Percentiles rank a stretch among this genome's conserved stretches.
Evolutionary conservation across 53 echinoderm and acorn worm genomes (phyloP).

Genomic region (Crossaster papposus): DNA sequence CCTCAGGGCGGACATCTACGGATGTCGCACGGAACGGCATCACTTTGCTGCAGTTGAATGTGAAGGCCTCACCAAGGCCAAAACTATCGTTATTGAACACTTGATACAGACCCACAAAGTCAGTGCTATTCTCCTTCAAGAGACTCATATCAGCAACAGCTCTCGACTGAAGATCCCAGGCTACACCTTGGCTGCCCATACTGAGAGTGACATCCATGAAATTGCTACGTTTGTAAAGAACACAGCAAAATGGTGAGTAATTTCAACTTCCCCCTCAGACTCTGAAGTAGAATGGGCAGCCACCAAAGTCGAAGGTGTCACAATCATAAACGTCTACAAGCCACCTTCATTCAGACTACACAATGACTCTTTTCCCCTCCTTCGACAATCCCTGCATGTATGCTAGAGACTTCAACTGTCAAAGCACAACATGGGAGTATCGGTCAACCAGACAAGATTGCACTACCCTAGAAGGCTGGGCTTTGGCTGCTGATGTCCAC

Average conservation of each 20-base stretch:
- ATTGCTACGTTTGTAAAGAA: conserved; percentile 43
- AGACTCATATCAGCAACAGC: too few relatives aligned
- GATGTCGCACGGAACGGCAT: too few relatives aligned
- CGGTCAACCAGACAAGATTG: conserved; percentile 34
- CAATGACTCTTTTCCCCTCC: too few relatives aligned
- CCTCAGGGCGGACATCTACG: too few relatives aligned
- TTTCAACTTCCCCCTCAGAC: conserved; percentile 4
- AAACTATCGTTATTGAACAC: too few relatives aligned
- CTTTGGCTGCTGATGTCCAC: conserved; percentile 17
- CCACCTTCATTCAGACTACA: conserved; percentile 42
- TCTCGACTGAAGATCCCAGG: too few relatives aligned
- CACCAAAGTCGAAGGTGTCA: conserved; percentile 44
- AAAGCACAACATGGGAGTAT: conserved; percentile 45
- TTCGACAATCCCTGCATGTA: too few relatives aligned
- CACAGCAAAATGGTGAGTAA: conserved; percentile 31
- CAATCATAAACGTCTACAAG: conserved; percentile 58
- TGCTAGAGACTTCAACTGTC: conserved; percentile 10
- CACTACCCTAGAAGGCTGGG: conserved; percentile 52
- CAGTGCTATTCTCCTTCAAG: too few relatives aligned
- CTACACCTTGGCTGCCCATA: conserved; percentile 9
- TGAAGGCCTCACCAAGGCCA: too few relatives aligned
- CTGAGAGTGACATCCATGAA: conserved; percentile 41
- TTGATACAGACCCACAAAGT: too few relatives aligned
- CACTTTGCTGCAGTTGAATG: too few relatives aligned
- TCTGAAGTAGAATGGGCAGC: conserved; percentile 37